phyloP scores from a whole-genome alignment of 2,888 invertebrate species.

The Polyommatus iphigenia region DNA sequence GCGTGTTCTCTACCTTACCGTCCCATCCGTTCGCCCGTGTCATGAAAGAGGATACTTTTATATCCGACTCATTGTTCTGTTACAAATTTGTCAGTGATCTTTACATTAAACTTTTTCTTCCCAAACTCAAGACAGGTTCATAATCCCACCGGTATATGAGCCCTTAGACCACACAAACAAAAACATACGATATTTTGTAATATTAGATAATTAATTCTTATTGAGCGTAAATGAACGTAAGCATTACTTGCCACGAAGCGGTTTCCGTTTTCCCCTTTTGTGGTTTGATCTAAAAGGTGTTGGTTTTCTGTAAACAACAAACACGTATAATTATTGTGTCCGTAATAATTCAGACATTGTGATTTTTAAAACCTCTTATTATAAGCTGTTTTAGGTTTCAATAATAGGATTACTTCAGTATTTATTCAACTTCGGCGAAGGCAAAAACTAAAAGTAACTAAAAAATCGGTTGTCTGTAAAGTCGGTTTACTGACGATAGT shows the following conservation, averaged over 20 bases:
- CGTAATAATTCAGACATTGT: not conserved
- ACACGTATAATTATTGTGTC: slow-evolving; percentile 34
- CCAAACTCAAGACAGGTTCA: slow-evolving; percentile 74
- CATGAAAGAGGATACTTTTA: slow-evolving; percentile 78
- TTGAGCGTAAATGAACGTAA: slow-evolving; percentile 44
- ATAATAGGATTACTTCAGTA: not conserved
- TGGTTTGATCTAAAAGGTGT: slow-evolving; percentile 39
- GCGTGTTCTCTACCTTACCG: slow-evolving; percentile 53
- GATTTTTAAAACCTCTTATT: not conserved
- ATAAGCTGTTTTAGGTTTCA: not conserved
- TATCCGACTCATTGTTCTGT: slow-evolving; percentile 80
- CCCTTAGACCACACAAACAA: slow-evolving; percentile 74
- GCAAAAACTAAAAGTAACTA: too few species aligned
- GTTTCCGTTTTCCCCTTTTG: slow-evolving; percentile 46
- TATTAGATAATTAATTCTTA: slow-evolving; percentile 42
- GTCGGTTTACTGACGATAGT: too few species aligned
- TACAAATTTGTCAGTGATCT: slow-evolving; percentile 81
- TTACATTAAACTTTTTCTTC: slow-evolving; percentile 77
- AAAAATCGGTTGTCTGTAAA: too few species aligned
- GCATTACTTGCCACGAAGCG: slow-evolving; percentile 48
- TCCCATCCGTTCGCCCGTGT: slow-evolving; percentile 73
- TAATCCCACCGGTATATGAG: slow-evolving; percentile 71
- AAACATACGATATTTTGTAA: slow-evolving; percentile 58
- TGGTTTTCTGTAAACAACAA: slow-evolving; percentile 38
- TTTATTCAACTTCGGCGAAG: too few species aligned